A percentile compares a stretch with the other conserved stretches of the same genome.
Conservation (phyloP, 2,888 invertebrate genomes). For the Cephus sareptanus region DNA sequence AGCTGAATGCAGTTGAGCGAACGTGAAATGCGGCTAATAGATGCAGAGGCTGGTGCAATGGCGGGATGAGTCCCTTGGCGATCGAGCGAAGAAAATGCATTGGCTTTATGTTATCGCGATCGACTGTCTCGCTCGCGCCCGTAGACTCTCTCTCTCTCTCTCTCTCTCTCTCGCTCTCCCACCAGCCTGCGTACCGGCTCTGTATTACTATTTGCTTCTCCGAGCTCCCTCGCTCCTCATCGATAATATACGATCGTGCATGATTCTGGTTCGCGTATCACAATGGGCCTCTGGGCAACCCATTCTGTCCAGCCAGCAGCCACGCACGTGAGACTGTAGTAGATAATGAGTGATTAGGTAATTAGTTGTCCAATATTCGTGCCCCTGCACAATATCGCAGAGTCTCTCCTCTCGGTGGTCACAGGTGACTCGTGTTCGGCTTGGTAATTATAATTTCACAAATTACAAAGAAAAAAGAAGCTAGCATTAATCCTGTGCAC, state of each 20-base stretch:
- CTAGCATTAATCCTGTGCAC: not conserved
- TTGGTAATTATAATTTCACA: not conserved
- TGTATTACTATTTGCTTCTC: not conserved
- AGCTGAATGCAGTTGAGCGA: slow-evolving; percentile 4
- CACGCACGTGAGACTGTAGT: slow-evolving; percentile 40
- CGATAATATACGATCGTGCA: slow-evolving; percentile 46
- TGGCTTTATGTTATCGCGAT: not conserved
- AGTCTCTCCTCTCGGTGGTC: not conserved
- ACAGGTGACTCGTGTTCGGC: not conserved
- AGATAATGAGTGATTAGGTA: slow-evolving; percentile 59
- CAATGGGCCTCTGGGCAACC: slow-evolving; percentile 42
- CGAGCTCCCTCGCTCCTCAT: slow-evolving; percentile 22
- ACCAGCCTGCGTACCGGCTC: not conserved
- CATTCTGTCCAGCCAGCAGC: slow-evolving; percentile 26
- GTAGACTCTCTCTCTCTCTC: slow-evolving; percentile 21
- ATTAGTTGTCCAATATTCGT: slow-evolving; percentile 58
- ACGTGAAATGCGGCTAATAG: not conserved
- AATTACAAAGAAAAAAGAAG: not conserved
- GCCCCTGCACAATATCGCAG: slow-evolving; percentile 18
- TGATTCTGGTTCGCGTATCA: slow-evolving; percentile 51
- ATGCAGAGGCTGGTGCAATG: not conserved
- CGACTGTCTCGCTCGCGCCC: not conserved
- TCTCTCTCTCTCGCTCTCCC: slow-evolving; percentile 31
- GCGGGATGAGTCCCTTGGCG: slow-evolving; percentile 11
- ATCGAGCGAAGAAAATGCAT: slow-evolving; percentile 14